Evolutionary conservation across 2,113 vertebrate genomes (phyloP).

Genomic region (Notarius quadriscutis): DNA sequence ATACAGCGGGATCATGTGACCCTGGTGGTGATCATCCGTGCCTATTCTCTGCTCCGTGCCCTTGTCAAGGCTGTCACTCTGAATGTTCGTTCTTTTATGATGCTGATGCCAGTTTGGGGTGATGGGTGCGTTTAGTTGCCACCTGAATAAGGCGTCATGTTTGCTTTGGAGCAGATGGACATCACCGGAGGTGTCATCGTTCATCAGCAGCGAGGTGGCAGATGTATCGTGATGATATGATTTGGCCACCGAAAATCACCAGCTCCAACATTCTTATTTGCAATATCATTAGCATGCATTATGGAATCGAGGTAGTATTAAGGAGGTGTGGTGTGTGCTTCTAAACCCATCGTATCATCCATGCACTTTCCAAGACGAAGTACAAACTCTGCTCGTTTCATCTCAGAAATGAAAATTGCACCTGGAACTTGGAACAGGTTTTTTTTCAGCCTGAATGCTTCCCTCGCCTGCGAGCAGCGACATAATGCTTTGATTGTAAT

Average conservation of each 20-base stretch:
- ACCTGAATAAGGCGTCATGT: neutral
- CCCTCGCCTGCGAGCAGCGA: neutral
- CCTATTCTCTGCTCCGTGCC: neutral
- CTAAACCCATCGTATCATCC: neutral
- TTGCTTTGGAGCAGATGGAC: conserved; percentile 66
- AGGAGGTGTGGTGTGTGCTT: neutral
- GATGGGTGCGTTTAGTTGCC: neutral
- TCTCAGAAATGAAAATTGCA: neutral
- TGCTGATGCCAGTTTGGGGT: neutral
- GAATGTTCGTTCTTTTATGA: conserved; percentile 5
- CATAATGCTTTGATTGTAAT: conserved; percentile 20
- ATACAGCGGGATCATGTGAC: neutral
- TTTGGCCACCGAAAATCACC: neutral
- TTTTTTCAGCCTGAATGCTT: neutral
- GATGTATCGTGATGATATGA: conserved; percentile 11
- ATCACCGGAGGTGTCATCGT: conserved; percentile 63
- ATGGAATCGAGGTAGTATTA: neutral
- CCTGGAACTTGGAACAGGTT: neutral
- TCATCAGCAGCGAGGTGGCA: conserved; percentile 64
- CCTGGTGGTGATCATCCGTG: neutral
- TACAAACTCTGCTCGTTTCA: neutral
- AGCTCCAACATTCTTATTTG: neutral
- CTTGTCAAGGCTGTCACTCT: neutral
- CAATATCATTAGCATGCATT: neutral
- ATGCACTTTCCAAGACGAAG: neutral